phyloP scores from a whole-genome alignment of 1,140 invertebrate genomes.

The Ruditapes philippinarum region DNA sequence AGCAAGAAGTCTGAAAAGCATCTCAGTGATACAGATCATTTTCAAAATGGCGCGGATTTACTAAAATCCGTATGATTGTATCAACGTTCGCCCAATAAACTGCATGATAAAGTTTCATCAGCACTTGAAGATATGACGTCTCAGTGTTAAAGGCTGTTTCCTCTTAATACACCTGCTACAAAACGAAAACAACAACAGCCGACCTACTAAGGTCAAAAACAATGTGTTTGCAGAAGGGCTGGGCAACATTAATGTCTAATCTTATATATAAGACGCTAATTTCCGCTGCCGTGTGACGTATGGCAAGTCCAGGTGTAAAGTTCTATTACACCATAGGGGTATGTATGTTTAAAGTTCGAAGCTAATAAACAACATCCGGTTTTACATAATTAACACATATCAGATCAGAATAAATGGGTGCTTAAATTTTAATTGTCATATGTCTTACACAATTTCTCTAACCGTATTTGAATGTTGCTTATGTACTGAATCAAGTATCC shows the following conservation, averaged over 20 bases:
- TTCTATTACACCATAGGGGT: background rate
- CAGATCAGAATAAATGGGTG: background rate
- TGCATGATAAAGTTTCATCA: constrained; percentile 27
- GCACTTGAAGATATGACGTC: constrained; percentile 33
- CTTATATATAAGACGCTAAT: background rate
- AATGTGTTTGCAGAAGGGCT: background rate
- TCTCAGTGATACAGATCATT: constrained; percentile 42
- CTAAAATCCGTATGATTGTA: constrained; percentile 24
- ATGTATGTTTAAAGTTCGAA: background rate
- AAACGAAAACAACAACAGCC: too few species aligned
- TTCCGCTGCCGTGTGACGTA: background rate
- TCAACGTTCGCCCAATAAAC: constrained; percentile 17
- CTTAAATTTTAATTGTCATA: too few species aligned
- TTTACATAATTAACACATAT: background rate
- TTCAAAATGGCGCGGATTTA: constrained; percentile 46
- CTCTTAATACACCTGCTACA: constrained; percentile 8
- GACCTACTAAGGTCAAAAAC: background rate
- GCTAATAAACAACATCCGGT: background rate
- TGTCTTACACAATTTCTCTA: too few species aligned
- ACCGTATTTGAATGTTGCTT: too few species aligned
- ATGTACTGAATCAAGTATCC: too few species aligned
- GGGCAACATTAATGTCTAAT: background rate
- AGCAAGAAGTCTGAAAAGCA: constrained; percentile 42
- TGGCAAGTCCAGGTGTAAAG: background rate
- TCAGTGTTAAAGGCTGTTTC: constrained; percentile 22